Base-by-base conservation (phyloP, 64 coral and sea anemone genomes). In the Catalaphyllia jardinei region DNA sequence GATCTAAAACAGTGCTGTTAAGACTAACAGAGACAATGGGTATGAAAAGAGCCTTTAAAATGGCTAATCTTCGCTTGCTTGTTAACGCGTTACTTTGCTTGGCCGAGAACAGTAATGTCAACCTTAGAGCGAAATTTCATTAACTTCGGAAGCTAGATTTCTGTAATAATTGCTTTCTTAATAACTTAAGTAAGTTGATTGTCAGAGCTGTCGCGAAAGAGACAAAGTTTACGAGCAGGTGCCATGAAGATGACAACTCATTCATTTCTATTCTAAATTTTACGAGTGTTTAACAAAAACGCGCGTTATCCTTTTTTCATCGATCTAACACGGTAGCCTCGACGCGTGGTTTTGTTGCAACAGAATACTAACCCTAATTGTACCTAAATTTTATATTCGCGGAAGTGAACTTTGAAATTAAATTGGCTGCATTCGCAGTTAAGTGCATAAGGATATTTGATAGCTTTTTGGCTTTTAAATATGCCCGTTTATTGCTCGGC, bases 171-270 rank as follows among this genome's bases (percentile, higher is more conserved):
- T 84, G 81, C 38, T 84, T 84, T 84, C 81, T 71, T 84, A 84
- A 71, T 84, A 84, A 84, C 81, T 84, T 84, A 84, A 84, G 81
- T 84, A 84, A 84, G 81, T 84, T 84, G 63, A 71, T 35, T 84
- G 81, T 84, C 81, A 84, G 35, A 50, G 15, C 35, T 65, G 81
- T 84, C 81, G 60, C 62, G 62, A 5, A 63, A 17, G 46, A 84
- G 81, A 84, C 62, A 84, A 39, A 71, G 31, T 71, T 84, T 67
- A 10, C 39, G 8, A 65, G 81, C 81, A 84, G 81, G 81, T 84
- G 81, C 81, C 22, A 46, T 3, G 10, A 27, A 33, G 2, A 49
- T 50, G 60, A 63, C 78, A 42, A 50, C 10, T 71, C 14, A n/a
- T 84, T 69, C 33, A 46, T 49, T 31, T 69, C 62, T 69, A 60